phyloP scores from a whole-genome alignment of 2,113 vertebrate genomes.

The Oreochromis spilurus region DNA sequence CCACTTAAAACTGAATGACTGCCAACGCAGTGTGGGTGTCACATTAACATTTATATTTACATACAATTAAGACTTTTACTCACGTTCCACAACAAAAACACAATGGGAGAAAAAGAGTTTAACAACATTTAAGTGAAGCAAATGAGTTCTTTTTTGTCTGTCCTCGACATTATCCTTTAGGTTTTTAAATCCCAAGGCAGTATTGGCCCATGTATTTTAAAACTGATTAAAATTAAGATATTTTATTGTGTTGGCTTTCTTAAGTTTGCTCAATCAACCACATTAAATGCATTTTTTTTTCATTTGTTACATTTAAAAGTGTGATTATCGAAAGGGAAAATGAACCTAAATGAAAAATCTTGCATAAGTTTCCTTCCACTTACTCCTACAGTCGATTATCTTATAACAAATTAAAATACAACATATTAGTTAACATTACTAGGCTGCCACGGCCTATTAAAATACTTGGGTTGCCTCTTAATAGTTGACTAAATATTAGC shows the following conservation, averaged over 20 bases:
- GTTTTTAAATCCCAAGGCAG: background rate
- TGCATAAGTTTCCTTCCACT: background rate
- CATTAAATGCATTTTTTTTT: background rate
- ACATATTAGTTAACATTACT: background rate
- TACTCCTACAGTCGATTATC: background rate
- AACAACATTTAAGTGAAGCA: background rate
- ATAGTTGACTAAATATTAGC: background rate
- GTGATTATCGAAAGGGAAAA: background rate
- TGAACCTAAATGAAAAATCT: background rate
- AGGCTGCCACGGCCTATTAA: background rate
- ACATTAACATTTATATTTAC: conserved; percentile 37
- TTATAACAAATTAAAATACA: background rate
- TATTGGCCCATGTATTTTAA: background rate
- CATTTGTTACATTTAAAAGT: background rate
- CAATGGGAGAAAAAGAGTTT: background rate
- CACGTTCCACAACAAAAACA: background rate
- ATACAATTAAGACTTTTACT: conserved; percentile 17
- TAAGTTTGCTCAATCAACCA: background rate
- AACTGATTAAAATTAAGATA: background rate
- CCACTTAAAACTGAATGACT: conserved; percentile 12
- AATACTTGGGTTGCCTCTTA: background rate
- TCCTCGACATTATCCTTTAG: background rate
- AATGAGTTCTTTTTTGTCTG: background rate
- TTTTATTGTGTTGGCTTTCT: background rate
- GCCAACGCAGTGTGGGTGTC: conserved; percentile 28